Conservation (phyloP, 2,113 vertebrate species). For the Electrona antarctica region DNA sequence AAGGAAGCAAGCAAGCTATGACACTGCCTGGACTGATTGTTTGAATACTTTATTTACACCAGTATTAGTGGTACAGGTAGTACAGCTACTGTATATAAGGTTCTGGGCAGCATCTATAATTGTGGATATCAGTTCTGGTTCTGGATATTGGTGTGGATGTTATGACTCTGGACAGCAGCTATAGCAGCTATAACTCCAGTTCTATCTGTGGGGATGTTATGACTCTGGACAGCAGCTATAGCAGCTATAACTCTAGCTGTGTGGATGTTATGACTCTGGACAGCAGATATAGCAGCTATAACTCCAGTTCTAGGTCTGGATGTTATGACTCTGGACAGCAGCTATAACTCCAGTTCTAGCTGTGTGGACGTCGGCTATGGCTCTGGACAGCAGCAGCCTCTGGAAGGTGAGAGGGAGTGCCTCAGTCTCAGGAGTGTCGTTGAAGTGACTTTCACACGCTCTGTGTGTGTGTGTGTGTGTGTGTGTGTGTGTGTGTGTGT, state of each 20-base stretch:
- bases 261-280: neutral
- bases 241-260: too few relatives aligned
- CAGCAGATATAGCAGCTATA: constrained; percentile 9
- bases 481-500: neutral
- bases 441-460: constrained; percentile 31
- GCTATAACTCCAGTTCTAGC: constrained; percentile 16
- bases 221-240: neutral
- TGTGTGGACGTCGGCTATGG: constrained; percentile 27
- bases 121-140: too few relatives aligned
- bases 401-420: constrained; percentile 51
- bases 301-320: constrained; percentile 10
- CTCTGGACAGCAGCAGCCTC: neutral
- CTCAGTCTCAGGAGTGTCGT: constrained; percentile 30
- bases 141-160: neutral
- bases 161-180: constrained; percentile 6
- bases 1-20: constrained; percentile 1
- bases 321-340: constrained; percentile 9
- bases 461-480: constrained; percentile 18
- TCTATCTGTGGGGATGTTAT: constrained; percentile 11
- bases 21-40: constrained; percentile 2
- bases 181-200: constrained; percentile 23
- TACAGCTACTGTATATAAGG: too few relatives aligned
- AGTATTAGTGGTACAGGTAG: too few relatives aligned
- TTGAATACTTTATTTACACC: too few relatives aligned
- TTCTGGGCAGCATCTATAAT: too few relatives aligned